phyloP scores from a whole-genome alignment of 2,113 vertebrate genomes.

The Megalops atlanticus region DNA sequence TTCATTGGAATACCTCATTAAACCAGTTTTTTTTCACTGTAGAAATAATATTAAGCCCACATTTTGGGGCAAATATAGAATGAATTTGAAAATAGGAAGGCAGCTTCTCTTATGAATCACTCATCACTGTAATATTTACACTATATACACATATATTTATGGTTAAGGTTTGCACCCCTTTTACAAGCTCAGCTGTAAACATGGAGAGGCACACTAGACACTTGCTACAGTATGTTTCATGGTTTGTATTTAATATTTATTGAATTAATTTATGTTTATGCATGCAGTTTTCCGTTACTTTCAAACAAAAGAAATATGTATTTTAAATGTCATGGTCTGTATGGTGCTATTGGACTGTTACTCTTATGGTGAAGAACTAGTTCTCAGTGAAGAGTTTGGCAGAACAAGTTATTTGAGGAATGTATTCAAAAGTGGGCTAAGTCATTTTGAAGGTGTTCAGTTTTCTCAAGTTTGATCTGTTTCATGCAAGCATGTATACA shows the following conservation, averaged over 20 bases:
- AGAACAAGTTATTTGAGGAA: slow-evolving; percentile 14
- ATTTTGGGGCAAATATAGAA: background rate
- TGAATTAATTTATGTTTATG: slow-evolving; percentile 59
- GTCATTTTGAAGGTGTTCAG: background rate
- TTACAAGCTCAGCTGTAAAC: slow-evolving; percentile 30
- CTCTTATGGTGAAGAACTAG: background rate
- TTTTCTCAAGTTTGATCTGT: background rate
- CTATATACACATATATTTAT: slow-evolving; percentile 36
- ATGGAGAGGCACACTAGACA: slow-evolving; percentile 41
- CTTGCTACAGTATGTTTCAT: slow-evolving; percentile 35
- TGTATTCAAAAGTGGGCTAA: slow-evolving; percentile 31
- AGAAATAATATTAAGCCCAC: slow-evolving; percentile 40
- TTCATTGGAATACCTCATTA: slow-evolving; percentile 29
- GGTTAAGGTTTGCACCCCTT: slow-evolving; percentile 37
- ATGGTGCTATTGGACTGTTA: slow-evolving; percentile 49
- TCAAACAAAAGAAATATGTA: slow-evolving; percentile 32
- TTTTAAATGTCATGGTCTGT: slow-evolving; percentile 20
- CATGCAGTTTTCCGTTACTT: slow-evolving; percentile 58
- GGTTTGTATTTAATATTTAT: slow-evolving; percentile 60
- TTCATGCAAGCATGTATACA: background rate
- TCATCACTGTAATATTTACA: slow-evolving; percentile 65
- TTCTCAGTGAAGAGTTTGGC: background rate
- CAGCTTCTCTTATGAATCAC: slow-evolving; percentile 62
- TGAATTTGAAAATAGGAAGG: slow-evolving; percentile 53
- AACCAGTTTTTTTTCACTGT: slow-evolving; percentile 7